Conservation (phyloP, 92 coral and sea anemone genomes). For the Paramuricea clavata region DNA sequence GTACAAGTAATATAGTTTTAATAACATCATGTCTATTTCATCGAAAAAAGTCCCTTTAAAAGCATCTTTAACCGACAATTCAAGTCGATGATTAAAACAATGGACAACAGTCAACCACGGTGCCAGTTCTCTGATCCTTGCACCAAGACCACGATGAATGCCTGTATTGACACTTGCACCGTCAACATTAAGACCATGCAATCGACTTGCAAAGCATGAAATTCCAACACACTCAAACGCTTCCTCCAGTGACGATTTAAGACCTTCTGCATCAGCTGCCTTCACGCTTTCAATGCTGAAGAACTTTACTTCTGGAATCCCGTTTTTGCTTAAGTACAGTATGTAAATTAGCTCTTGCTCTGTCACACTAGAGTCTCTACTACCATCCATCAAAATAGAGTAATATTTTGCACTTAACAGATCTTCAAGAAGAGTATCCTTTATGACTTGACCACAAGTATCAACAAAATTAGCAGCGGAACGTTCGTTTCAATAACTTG, state of each 20-base stretch:
- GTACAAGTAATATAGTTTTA: not conserved
- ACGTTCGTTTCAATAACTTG: not conserved
- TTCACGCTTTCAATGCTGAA: constrained; percentile 5
- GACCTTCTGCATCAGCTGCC: not conserved
- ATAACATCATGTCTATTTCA: not conserved
- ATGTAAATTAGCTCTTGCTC: constrained; percentile 13
- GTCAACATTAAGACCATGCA: constrained; percentile 27
- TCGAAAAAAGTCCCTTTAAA: not conserved
- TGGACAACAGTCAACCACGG: constrained; percentile 19
- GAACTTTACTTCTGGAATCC: constrained; percentile 9
- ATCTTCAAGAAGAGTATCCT: not conserved
- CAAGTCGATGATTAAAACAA: constrained; percentile 19
- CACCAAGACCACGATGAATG: constrained; percentile 21
- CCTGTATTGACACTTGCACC: constrained; percentile 33
- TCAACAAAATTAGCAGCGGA: not conserved
- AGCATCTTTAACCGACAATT: constrained; percentile 6
- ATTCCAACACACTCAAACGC: constrained; percentile 1
- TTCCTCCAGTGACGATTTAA: not conserved
- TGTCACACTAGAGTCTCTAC: constrained; percentile 7
- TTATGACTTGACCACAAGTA: not conserved
- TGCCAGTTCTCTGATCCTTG: constrained; percentile 14
- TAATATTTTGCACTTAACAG: constrained; percentile 15
- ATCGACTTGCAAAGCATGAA: not conserved
- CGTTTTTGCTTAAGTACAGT: not conserved
- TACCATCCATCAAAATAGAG: constrained; percentile 27